Percentiles rank a stretch among this genome's conserved stretches.
phyloP scores from a whole-genome alignment of 64 coral and sea anemone species.

The Trachythela sp. region DNA sequence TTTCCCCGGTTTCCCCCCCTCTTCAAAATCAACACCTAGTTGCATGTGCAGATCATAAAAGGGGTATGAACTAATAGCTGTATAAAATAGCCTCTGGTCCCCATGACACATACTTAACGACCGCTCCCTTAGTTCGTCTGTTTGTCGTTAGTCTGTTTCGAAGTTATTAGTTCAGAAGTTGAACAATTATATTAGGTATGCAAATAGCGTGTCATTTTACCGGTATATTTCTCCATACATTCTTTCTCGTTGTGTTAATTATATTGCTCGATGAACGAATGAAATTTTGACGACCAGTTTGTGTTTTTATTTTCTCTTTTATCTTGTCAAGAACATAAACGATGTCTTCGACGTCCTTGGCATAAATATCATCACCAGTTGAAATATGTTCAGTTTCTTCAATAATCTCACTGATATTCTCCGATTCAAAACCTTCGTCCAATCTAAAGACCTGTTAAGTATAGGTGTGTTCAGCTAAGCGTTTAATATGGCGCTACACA shows the following conservation, averaged over 20 bases:
- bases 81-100: no score
- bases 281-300: neutral
- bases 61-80: no score
- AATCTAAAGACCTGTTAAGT: neutral
- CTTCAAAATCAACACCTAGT: no score
- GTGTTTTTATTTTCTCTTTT: neutral
- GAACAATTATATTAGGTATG: no score
- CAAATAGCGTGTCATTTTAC: no score
- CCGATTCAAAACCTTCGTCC: neutral
- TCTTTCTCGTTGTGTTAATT: neutral
- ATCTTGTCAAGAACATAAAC: neutral
- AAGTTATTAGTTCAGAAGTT: no score
- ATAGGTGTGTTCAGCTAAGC: no score
- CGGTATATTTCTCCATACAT: neutral
- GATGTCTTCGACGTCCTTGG: neutral
- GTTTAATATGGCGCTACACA: no score
- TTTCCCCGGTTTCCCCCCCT: no score
- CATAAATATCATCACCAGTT: neutral
- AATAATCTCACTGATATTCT: neutral
- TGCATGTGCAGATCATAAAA: no score
- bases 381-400: neutral
- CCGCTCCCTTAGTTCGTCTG: neutral
- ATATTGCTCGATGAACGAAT: constrained; percentile 3
- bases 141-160: no score
- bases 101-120: no score